Conservation (phyloP, 2,113 vertebrate species). For the Festucalex cinctus region DNA sequence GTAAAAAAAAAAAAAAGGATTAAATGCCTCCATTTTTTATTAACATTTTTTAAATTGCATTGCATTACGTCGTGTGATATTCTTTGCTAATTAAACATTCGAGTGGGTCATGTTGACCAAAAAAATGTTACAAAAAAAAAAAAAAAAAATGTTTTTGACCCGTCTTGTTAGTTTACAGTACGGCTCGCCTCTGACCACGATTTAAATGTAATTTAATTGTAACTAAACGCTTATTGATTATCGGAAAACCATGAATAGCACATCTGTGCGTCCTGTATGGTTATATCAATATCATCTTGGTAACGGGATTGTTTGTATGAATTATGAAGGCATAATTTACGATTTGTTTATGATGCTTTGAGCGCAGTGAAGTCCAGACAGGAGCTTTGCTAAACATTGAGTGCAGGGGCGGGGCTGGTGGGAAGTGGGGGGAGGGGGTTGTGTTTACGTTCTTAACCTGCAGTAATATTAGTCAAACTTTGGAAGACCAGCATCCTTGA, state of each 20-base stretch:
- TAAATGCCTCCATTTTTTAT: neutral
- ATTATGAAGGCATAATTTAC: constrained; percentile 2
- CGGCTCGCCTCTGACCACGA: constrained; percentile 53
- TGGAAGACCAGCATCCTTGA: constrained; percentile 18
- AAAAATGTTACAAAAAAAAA: too few species aligned
- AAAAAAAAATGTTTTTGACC: too few species aligned
- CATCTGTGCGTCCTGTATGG: constrained; percentile 44
- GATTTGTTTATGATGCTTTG: constrained; percentile 43
- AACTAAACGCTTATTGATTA: constrained; percentile 67
- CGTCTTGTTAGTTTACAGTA: constrained; percentile 55
- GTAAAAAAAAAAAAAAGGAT: too few species aligned
- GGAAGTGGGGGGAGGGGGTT: too few species aligned
- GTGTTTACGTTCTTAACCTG: neutral
- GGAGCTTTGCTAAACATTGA: constrained; percentile 18
- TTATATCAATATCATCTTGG: constrained; percentile 50
- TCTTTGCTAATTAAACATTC: too few species aligned
- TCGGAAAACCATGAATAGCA: constrained; percentile 61
- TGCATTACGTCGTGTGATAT: too few species aligned
- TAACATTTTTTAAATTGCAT: too few species aligned
- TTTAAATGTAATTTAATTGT: constrained; percentile 55
- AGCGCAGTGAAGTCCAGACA: constrained; percentile 2
- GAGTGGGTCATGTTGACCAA: too few species aligned
- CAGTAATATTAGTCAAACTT: neutral
- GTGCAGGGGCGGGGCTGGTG: too few species aligned
- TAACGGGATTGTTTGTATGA: constrained; percentile 25